Conservation (phyloP, 2,888 invertebrate genomes). For the Cosmia pyralina region DNA sequence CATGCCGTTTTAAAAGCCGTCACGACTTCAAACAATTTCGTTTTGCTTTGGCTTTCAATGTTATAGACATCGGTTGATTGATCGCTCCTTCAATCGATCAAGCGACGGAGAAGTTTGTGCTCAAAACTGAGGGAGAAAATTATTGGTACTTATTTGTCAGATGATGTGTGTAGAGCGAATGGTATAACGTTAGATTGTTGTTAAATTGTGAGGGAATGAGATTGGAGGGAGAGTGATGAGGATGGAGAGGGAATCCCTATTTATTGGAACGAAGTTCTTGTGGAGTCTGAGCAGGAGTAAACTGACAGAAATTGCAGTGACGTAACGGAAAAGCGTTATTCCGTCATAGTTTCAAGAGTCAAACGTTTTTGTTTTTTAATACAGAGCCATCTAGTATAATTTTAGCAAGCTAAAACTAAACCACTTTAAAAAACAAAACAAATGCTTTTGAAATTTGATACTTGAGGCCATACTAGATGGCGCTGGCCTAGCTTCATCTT, state of each 20-base stretch:
- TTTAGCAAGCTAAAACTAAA: too few relatives aligned
- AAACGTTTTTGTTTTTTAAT: too few relatives aligned
- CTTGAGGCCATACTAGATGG: too few relatives aligned
- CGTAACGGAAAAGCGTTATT: too few relatives aligned
- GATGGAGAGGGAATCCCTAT: background rate
- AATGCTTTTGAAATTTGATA: too few relatives aligned
- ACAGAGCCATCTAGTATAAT: too few relatives aligned
- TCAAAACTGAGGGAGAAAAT: slow-evolving; percentile 34
- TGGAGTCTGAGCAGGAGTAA: too few relatives aligned
- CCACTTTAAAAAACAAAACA: too few relatives aligned
- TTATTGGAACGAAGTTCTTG: too few relatives aligned
- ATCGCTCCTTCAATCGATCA: slow-evolving; percentile 53
- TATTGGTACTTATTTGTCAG: slow-evolving; percentile 40
- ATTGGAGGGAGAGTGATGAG: background rate
- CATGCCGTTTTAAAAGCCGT: slow-evolving; percentile 58
- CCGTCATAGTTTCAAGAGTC: too few relatives aligned
- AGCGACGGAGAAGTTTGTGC: slow-evolving; percentile 26
- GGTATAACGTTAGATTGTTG: background rate
- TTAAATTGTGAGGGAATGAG: background rate
- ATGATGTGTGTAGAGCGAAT: slow-evolving; percentile 8
- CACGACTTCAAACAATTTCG: slow-evolving; percentile 54
- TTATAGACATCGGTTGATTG: slow-evolving; percentile 52
- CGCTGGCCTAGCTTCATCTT: too few relatives aligned
- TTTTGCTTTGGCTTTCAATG: slow-evolving; percentile 51
- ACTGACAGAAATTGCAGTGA: too few relatives aligned